Percentiles rank a stretch among this genome's conserved stretches.
Evolutionary conservation across 1,140 invertebrate genomes (phyloP).

Genomic region (Atta texana): DNA sequence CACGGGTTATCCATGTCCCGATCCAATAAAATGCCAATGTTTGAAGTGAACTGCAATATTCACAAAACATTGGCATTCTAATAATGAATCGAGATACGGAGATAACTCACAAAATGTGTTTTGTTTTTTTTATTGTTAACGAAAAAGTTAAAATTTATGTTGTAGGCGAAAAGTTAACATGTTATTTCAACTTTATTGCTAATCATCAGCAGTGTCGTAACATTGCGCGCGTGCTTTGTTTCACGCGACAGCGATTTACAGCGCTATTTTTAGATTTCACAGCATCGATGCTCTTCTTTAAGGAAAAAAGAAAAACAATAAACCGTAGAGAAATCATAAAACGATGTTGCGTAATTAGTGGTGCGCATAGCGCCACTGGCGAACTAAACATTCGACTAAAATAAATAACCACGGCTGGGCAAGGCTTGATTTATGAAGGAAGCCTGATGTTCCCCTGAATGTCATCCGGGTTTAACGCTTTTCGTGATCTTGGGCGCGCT

Average conservation of each 20-base stretch:
- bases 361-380: constrained; percentile 22
- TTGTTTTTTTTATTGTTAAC: too few relatives aligned
- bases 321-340: constrained; percentile 47
- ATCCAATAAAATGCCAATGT: too few relatives aligned
- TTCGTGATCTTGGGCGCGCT: constrained; percentile 60
- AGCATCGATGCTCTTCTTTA: neutral
- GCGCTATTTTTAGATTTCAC: constrained; percentile 18
- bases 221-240: neutral
- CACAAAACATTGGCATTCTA: too few relatives aligned
- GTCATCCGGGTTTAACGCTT: constrained; percentile 53
- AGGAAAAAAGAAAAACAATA: constrained; percentile 1
- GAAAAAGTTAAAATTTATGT: too few relatives aligned
- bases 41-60: too few relatives aligned
- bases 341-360: constrained; percentile 46
- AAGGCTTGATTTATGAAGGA: constrained; percentile 69
- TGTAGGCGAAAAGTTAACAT: too few relatives aligned
- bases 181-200: neutral
- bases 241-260: constrained; percentile 12
- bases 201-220: neutral
- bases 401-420: constrained; percentile 53
- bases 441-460: constrained; percentile 38
- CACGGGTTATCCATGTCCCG: too few relatives aligned
- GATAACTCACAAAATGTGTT: too few relatives aligned
- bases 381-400: constrained; percentile 51
- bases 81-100: too few relatives aligned